These are phyloP conservation scores for Caenorhabditis sp. DNA, from an alignment of 2,888 invertebrate species.

Conservation along the genomic window DNA sequence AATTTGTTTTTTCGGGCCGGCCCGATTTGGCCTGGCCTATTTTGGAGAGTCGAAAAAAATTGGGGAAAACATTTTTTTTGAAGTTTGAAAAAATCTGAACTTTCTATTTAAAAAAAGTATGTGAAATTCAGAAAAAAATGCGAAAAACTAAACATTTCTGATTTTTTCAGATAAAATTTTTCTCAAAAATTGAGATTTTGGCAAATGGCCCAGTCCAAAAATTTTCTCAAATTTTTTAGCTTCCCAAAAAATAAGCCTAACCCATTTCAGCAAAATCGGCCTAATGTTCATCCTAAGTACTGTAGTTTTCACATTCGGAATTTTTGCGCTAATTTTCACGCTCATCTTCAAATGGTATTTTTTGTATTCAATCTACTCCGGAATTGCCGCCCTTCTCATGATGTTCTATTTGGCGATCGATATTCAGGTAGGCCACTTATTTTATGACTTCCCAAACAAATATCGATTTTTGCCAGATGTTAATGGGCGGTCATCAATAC, in stretches of 20 bases:
- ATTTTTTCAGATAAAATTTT: too few relatives aligned
- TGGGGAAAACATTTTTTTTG: too few relatives aligned
- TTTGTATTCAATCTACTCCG: conserved; percentile 73
- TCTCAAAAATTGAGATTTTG: too few relatives aligned
- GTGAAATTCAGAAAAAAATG: neutral
- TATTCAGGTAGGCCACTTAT: conserved; percentile 73
- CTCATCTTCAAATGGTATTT: conserved; percentile 39
- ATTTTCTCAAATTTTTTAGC: too few relatives aligned
- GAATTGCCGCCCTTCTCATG: conserved; percentile 75
- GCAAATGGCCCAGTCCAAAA: too few relatives aligned
- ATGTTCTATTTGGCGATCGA: conserved; percentile 77
- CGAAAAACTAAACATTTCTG: too few relatives aligned
- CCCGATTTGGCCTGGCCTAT: too few relatives aligned
- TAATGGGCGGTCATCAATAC: conserved; percentile 77
- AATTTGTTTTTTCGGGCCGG: too few relatives aligned
- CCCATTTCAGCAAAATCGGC: conserved; percentile 69
- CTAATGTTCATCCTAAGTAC: conserved; percentile 74
- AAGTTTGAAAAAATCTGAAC: too few relatives aligned
- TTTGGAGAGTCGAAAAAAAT: too few relatives aligned
- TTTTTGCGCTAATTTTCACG: conserved; percentile 71
- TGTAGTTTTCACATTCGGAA: conserved; percentile 74
- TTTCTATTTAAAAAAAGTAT: too few relatives aligned
- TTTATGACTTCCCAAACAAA: too few relatives aligned
- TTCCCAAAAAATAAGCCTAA: neutral
- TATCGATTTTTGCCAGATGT: conserved; percentile 73